Evolutionary conservation across 2,888 invertebrate species (phyloP), one percentile per base, ranked within the genome.

Genomic region (Phyllotreta striolata): DNA sequence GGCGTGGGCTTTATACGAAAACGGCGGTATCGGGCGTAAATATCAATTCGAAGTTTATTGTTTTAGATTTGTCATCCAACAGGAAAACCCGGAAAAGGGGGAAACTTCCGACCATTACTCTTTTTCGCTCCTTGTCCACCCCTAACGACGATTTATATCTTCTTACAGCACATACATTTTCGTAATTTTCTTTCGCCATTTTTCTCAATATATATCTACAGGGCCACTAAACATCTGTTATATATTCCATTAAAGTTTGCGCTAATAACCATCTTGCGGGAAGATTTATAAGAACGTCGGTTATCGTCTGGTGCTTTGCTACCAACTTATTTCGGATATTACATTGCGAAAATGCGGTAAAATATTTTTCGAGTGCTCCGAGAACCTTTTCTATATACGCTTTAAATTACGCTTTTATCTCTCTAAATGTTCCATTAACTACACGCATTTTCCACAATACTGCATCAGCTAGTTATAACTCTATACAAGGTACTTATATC

Each of bases 201-300:
- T 80, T 80, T 81, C 80, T 80, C 79, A 79, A 81, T 81, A 80
- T 80, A 80, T 78, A 78, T 77, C 76, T 77, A 74, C 72, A 72
- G 72, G 73, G 73, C 76, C 73, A 75, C 78, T 77, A 78, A 79
- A 78, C 79, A 80, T 80, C 78, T 77, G 77, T 77, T 77, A 79
- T 79, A 79, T 79, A 80, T 80, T 79, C 79, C 78, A 79, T 79
- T 73, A 74, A 77, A 78, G 74, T 76, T 77, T 76, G 72, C 74
- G 77, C 76, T 77, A 77, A 77, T 78, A 77, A 77, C 77, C 76
- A 78, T 77, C 76, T 76, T 76, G 72, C 67, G 71, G 49, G 60
- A 51, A 63, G 61, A 62, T 62, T 62, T 62, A 62, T 62, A 55
- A 55, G 62, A 39, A 49, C 44, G 40, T 54, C 54, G 54, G 60